Evolutionary conservation across 2,888 invertebrate genomes (phyloP), one percentile per base, ranked within the genome.

Genomic region (Anarsia innoxiella): DNA sequence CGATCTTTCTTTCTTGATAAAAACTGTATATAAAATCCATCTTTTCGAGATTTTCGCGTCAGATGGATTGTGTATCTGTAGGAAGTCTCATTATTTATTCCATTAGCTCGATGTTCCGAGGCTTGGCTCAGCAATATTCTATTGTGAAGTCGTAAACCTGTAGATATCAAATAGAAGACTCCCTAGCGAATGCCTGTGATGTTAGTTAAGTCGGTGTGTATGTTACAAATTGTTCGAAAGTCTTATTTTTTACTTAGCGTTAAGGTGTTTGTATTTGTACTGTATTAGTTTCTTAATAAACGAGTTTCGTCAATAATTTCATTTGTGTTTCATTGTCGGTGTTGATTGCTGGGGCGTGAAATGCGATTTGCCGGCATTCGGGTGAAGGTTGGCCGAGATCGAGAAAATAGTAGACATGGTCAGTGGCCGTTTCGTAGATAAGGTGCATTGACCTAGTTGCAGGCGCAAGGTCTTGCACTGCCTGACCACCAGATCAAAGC

Each of bases 201-300:
- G 56, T 59, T 59, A 73, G 66, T 66, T 64, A 49, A 66, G 55
- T 54, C 48, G 45, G 47, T 49, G 44, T 49, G 44, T 45, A 41
- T 49, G 56, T 55, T 37, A 38, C 41, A 51, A 48, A 43, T 56
- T 49, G 47, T 53, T 57, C 42, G 42, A 43, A 38, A 48, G 45
- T 54, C 58, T 73, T 72, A 73, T 69, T 80, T 82, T 82, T 69
- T 80, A 82, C 66, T 37, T 66, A 78, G 70, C 47, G 27, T 27
- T 69, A 69, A 66, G 66, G 49, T 45, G 53, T 66, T 59, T 60
- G 54, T 63, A 53, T 40, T 60, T 76, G n/a, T n/a, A n/a, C n/a
- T n/a, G n/a, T n/a, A n/a, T n/a, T 73, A 70, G 75, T 83, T 82
- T 79, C 82, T 60, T 71, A 82, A 82, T 83, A 82, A 83, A 82